These are phyloP conservation scores for Athalia cordata DNA, from an alignment of 2,888 invertebrate genomes.

Conservation along the genomic window DNA sequence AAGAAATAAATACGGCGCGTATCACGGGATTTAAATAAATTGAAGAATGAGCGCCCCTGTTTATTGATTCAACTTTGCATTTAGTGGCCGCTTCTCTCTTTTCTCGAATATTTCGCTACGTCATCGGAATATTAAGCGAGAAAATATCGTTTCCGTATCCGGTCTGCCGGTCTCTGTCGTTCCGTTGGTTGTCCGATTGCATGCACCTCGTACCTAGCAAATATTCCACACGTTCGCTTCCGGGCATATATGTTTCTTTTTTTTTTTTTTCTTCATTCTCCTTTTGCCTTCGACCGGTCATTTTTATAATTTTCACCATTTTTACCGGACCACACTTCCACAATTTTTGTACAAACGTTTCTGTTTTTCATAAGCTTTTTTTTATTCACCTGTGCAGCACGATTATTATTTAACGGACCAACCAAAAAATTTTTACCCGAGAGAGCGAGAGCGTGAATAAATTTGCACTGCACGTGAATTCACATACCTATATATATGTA, in stretches of 20 bases:
- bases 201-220: slow-evolving; percentile 3
- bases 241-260: slow-evolving; percentile 1
- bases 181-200: slow-evolving; percentile 27
- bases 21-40: slow-evolving; percentile 34
- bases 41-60: slow-evolving; percentile 42
- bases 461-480: background rate
- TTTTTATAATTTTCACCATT: slow-evolving; percentile 38
- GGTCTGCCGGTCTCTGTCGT: slow-evolving; percentile 42
- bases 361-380: background rate
- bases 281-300: background rate
- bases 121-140: slow-evolving; percentile 66
- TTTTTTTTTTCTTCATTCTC: background rate
- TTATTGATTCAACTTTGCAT: slow-evolving; percentile 47
- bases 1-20: slow-evolving; percentile 3
- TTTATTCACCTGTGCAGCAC: background rate
- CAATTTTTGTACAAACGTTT: slow-evolving; percentile 13
- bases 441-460: slow-evolving; percentile 26
- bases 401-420: background rate
- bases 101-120: slow-evolving; percentile 57
- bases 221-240: slow-evolving; percentile 35
- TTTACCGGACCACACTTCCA: slow-evolving; percentile 8
- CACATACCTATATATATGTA: no score
- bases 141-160: slow-evolving; percentile 61
- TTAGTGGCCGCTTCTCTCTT: slow-evolving; percentile 38
- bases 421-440: background rate